Conservation (phyloP, 2,113 vertebrate species). For the Caretta caretta region DNA sequence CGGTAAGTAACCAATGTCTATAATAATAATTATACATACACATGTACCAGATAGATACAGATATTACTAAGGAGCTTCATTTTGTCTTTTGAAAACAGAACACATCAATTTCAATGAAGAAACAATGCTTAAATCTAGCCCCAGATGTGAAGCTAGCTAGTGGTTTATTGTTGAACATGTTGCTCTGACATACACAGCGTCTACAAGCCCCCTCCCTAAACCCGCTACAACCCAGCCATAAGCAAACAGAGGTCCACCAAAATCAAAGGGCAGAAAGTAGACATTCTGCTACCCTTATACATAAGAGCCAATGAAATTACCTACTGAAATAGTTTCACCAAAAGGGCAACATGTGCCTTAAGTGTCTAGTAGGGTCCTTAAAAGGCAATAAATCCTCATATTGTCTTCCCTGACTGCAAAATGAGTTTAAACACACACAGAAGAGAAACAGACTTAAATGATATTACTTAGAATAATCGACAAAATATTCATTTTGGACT, state of each 20-base stretch:
- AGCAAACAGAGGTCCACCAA: not conserved
- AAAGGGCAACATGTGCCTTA: conserved; percentile 18
- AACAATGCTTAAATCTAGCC: not conserved
- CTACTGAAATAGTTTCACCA: conserved; percentile 7
- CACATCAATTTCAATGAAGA: not conserved
- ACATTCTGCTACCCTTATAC: not conserved
- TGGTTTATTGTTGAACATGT: not conserved
- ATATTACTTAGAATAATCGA: not conserved
- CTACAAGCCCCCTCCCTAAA: not conserved
- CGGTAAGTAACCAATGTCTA: conserved; percentile 74
- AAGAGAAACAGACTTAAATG: not conserved
- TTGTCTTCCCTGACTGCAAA: not conserved
- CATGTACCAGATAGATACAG: not conserved
- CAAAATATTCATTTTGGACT: not conserved
- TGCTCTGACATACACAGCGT: not conserved
- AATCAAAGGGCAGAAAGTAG: not conserved
- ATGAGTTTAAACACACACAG: not conserved
- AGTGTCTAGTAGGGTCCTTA: not conserved
- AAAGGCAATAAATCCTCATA: not conserved
- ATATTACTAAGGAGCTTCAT: not conserved
- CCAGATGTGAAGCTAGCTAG: accelerated
- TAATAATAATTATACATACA: not conserved
- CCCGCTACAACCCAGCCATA: not conserved
- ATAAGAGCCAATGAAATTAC: conserved; percentile 22
- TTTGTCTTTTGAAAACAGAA: not conserved